Evolutionary conservation across 1,140 invertebrate genomes (phyloP).

Genomic region (Parapsyche elsis): DNA sequence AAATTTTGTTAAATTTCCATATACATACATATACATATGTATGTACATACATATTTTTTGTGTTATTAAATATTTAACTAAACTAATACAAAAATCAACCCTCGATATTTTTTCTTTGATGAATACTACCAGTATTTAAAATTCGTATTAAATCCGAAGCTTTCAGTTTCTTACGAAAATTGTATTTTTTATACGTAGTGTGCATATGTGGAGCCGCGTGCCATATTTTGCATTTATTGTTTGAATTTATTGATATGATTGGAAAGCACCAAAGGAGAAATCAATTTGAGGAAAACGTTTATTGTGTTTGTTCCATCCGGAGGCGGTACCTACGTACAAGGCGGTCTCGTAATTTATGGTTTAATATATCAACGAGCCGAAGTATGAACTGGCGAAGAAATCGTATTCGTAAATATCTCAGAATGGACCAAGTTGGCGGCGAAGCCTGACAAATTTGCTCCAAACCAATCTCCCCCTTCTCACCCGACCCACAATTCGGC

Average conservation of each 20-base stretch:
- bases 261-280: neutral
- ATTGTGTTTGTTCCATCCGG: slow-evolving; percentile 19
- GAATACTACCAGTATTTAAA: too few species aligned
- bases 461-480: neutral
- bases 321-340: neutral
- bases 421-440: slow-evolving; percentile 44
- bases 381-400: slow-evolving; percentile 32
- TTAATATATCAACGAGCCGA: slow-evolving; percentile 47
- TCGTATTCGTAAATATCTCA: slow-evolving; percentile 49
- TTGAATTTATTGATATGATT: slow-evolving; percentile 3
- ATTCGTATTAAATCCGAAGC: too few species aligned
- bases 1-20: too few species aligned
- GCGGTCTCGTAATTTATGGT: slow-evolving; percentile 46
- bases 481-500: neutral
- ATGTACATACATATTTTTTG: too few species aligned
- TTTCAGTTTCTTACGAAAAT: too few species aligned
- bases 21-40: too few species aligned
- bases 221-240: neutral
- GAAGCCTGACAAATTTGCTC: slow-evolving; percentile 41
- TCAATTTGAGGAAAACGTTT: neutral
- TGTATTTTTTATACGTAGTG: too few species aligned
- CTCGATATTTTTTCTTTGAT: too few species aligned
- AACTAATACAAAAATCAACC: too few species aligned
- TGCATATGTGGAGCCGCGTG: neutral
- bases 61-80: too few species aligned